Evolutionary conservation across 2,113 vertebrate species (phyloP), one percentile per base, ranked within the genome.

Genomic region (Haplochromis burtoni): DNA sequence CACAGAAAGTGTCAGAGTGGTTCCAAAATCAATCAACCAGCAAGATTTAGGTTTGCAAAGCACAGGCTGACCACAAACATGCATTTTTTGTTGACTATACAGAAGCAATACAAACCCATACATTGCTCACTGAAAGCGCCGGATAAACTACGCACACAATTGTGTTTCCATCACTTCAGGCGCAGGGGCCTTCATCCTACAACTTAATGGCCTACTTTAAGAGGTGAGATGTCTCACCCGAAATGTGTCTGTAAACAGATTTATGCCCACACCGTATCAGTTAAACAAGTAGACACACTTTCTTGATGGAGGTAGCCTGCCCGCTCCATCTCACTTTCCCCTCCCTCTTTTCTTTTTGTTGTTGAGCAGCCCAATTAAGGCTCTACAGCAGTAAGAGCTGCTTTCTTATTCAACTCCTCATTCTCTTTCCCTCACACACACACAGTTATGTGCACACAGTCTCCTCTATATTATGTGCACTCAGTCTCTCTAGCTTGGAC

Each of bases 291-390:
- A 66, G 5, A 83, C 81, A 85, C 80, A 80, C 53, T 12, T 66
- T 55, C 13, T 42, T 86, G n/a, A 53, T 89, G 47, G 24, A 73
- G 38, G 12, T 33, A 76, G 16, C 14, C 40, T 1, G 14, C 40
- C 40, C 2, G 68, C 68, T 47, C 24, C 31, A 21, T 47, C 14
- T 12, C 24, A 45, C 55, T 51, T 35, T 61, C 17, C 31, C 49
- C 7, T 38, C 63, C 7, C 61, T 40, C 14, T 26, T 35, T 38
- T 33, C 5, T 57, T 80, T 89, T 83, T 84, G 47, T 83, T 83
- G 19, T 84, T 35, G 4, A 88, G 82, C 14, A 71, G 81, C 40
- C 90, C 87, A 94, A 93, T 94, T 92, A 94, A 88, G 29, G 73
- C 66, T 45, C 26, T 78, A 59, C 66, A 86, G 29, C 17, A 83